Percentiles rank a stretch among this genome's conserved stretches.
Conservation (phyloP, 2,113 vertebrate species). For the Poeciliopsis turrubarensis region DNA sequence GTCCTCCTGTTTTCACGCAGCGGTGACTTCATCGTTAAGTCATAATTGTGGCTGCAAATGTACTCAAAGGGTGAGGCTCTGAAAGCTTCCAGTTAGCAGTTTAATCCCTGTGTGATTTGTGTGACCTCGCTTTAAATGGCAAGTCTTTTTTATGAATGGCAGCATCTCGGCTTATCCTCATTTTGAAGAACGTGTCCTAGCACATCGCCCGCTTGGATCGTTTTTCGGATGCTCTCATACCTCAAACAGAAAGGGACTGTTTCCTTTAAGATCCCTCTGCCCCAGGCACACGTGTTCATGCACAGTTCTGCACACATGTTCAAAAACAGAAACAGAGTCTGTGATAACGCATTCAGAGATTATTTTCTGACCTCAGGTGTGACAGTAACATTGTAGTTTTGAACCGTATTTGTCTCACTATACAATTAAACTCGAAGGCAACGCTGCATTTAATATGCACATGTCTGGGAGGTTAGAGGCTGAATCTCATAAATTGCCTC, state of each 20-base stretch:
- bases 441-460: slow-evolving; percentile 3
- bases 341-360: slow-evolving; percentile 2
- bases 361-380: slow-evolving; percentile 1
- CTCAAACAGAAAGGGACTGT: slow-evolving; percentile 8
- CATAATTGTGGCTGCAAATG: slow-evolving; percentile 20
- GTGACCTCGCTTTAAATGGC: slow-evolving; percentile 4
- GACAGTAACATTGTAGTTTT: slow-evolving; percentile 34
- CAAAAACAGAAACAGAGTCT: slow-evolving; percentile 1
- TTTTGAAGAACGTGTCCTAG: slow-evolving; percentile 17
- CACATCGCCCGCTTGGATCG: slow-evolving; percentile 9
- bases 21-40: not conserved
- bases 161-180: slow-evolving; percentile 23
- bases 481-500: slow-evolving; percentile 15
- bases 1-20: not conserved
- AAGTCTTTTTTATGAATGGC: not conserved
- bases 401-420: slow-evolving; percentile 21
- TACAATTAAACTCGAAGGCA: slow-evolving; percentile 21
- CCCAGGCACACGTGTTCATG: slow-evolving; percentile 10
- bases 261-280: slow-evolving; percentile 21
- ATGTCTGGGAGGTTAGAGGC: slow-evolving; percentile 39
- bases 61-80: slow-evolving; percentile 7
- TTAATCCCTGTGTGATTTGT: slow-evolving; percentile 8
- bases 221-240: slow-evolving; percentile 42
- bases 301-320: slow-evolving; percentile 8
- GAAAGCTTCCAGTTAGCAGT: not conserved